Conservation (phyloP, 2,113 vertebrate genomes). For the Hypomesus transpacificus region DNA sequence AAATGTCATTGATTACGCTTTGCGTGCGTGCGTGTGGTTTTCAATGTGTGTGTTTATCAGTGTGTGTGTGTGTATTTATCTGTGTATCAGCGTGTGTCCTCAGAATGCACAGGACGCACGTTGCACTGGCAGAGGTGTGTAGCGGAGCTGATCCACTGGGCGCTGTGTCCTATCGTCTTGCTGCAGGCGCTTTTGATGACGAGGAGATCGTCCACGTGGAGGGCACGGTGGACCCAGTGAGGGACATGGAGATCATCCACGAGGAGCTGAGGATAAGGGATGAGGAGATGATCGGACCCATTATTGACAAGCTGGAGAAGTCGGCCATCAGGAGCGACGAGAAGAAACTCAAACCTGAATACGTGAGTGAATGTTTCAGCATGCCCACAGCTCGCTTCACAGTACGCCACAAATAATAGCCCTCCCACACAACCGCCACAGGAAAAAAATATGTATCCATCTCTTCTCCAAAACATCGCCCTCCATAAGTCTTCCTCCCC, state of each 20-base stretch:
- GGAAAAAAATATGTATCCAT: constrained; percentile 54
- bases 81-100: constrained; percentile 12
- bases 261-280: constrained; percentile 93
- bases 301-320: constrained; percentile 96
- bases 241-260: constrained; percentile 85
- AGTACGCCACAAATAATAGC: constrained; percentile 70
- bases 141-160: constrained; percentile 15
- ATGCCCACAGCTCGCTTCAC: constrained; percentile 61
- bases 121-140: constrained; percentile 3
- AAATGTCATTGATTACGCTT: constrained; percentile 47
- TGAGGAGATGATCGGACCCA: constrained; percentile 88
- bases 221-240: constrained; percentile 90
- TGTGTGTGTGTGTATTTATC: constrained; percentile 9
- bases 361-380: constrained; percentile 84
- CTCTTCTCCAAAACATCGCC: constrained; percentile 53
- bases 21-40: constrained; percentile 7
- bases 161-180: constrained; percentile 34
- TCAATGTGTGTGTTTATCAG: neutral
- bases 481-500: constrained; percentile 46
- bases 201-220: constrained; percentile 98
- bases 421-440: constrained; percentile 62
- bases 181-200: constrained; percentile 87
- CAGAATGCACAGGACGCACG: constrained; percentile 2
- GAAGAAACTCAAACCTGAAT: constrained; percentile 95
- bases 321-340: constrained; percentile 86